Percentiles rank a stretch among this genome's conserved stretches.
Conservation (phyloP, 2,888 invertebrate genomes). For the Lucinisca nassula region DNA sequence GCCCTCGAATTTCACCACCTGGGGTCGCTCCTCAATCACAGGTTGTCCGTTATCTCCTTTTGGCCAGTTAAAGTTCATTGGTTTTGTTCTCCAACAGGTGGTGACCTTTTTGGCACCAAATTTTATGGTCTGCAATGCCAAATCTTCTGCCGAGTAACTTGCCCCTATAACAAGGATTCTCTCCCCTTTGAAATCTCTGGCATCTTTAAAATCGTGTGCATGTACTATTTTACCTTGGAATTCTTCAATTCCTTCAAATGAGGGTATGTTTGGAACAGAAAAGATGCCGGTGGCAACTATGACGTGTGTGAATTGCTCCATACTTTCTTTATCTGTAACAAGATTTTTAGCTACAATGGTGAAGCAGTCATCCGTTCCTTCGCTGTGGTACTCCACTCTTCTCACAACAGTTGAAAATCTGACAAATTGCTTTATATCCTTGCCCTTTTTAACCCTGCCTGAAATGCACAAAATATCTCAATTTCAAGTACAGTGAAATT, state of each 20-base stretch:
- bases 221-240: constrained; percentile 48
- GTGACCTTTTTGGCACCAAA: constrained; percentile 45
- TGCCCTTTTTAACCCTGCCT: constrained; percentile 31
- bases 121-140: constrained; percentile 30
- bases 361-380: constrained; percentile 29
- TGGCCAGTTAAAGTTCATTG: constrained; percentile 65
- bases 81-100: constrained; percentile 47
- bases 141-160: constrained; percentile 54
- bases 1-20: constrained; percentile 38
- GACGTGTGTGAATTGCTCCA: constrained; percentile 34
- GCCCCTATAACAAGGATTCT: constrained; percentile 31
- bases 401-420: constrained; percentile 45
- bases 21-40: constrained; percentile 61
- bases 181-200: constrained; percentile 24
- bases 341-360: constrained; percentile 38
- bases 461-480: neutral
- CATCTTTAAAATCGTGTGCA: constrained; percentile 51
- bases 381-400: constrained; percentile 30
- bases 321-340: neutral
- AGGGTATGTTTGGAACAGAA: constrained; percentile 30
- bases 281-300: constrained; percentile 43
- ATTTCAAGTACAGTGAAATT: too few species aligned
- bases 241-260: constrained; percentile 36
- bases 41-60: too few species aligned
- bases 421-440: constrained; percentile 24